phyloP scores from a whole-genome alignment of 1,140 invertebrate species.

The Plutomurus gul region DNA sequence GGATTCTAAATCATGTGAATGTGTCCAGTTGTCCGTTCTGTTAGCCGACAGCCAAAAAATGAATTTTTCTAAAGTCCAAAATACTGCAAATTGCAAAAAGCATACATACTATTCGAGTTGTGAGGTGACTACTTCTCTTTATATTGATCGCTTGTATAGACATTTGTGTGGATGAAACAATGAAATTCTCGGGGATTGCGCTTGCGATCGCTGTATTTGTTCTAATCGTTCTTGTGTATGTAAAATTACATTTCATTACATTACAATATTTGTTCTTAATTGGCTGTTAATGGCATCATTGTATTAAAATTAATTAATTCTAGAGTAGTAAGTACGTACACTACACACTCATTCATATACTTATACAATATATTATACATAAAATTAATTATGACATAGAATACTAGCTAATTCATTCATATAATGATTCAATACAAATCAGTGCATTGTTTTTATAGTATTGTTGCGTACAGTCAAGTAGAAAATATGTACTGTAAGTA shows the following conservation, averaged over 20 bases:
- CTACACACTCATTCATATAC: slow-evolving; percentile 16
- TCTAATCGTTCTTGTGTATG: neutral
- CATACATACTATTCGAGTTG: slow-evolving; percentile 9
- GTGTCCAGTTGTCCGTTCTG: slow-evolving; percentile 10
- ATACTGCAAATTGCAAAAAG: neutral
- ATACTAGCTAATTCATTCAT: slow-evolving; percentile 24
- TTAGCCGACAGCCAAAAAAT: neutral
- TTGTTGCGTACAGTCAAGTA: neutral
- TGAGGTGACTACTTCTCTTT: slow-evolving; percentile 1
- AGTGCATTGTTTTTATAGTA: slow-evolving; percentile 19
- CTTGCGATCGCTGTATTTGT: slow-evolving; percentile 4
- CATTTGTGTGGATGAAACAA: slow-evolving; percentile 16
- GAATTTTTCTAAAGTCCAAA: slow-evolving; percentile 12
- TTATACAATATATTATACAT: slow-evolving; percentile 14
- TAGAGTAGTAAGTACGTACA: slow-evolving; percentile 14
- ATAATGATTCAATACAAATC: slow-evolving; percentile 7
- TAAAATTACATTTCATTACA: slow-evolving; percentile 2
- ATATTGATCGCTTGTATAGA: slow-evolving; percentile 5
- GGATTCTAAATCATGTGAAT: slow-evolving; percentile 7
- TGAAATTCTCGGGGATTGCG: neutral
- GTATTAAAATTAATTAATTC: slow-evolving; percentile 24
- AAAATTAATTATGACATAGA: neutral
- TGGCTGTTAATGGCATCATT: slow-evolving; percentile 6
- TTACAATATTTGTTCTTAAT: slow-evolving; percentile 29
- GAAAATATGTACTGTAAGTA: slow-evolving; percentile 8